Conservation (phyloP, 2,888 invertebrate species). For the Drosophila hamatofila region DNA sequence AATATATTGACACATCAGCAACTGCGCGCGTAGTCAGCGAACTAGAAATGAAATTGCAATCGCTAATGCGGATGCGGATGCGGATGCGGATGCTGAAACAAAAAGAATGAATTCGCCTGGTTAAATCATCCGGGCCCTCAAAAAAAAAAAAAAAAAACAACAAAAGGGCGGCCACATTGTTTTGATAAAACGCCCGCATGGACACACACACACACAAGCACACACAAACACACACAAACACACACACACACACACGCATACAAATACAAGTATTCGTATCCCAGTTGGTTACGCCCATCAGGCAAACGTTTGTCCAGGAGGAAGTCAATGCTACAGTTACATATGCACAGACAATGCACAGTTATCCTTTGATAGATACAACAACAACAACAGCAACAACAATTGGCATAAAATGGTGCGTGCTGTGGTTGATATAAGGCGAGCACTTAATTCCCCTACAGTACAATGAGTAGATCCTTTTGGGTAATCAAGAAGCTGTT, state of each 20-base stretch:
- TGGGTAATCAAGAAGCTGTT: background rate
- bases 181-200: slow-evolving; percentile 81
- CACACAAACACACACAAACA: slow-evolving; percentile 15
- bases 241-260: slow-evolving; percentile 22
- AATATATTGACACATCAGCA: slow-evolving; percentile 82
- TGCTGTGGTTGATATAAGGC: slow-evolving; percentile 46
- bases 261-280: slow-evolving; percentile 8
- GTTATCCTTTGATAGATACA: slow-evolving; percentile 70
- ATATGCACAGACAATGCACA: slow-evolving; percentile 70
- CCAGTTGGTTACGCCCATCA: slow-evolving; percentile 45
- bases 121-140: slow-evolving; percentile 50
- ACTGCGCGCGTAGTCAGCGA: slow-evolving; percentile 54
- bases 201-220: slow-evolving; percentile 30
- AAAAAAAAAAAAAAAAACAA: slow-evolving; percentile 48
- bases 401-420: slow-evolving; percentile 75
- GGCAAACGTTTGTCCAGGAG: slow-evolving; percentile 7
- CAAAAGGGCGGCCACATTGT: slow-evolving; percentile 79
- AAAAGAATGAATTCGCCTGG: slow-evolving; percentile 69
- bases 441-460: slow-evolving; percentile 50
- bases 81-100: slow-evolving; percentile 26
- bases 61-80: slow-evolving; percentile 51
- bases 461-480: slow-evolving; percentile 13
- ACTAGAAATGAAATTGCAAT: slow-evolving; percentile 76
- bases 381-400: slow-evolving; percentile 43
- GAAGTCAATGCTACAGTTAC: slow-evolving; percentile 49